Conservation (phyloP, 1,140 invertebrate genomes). For the Achroia grisella region DNA sequence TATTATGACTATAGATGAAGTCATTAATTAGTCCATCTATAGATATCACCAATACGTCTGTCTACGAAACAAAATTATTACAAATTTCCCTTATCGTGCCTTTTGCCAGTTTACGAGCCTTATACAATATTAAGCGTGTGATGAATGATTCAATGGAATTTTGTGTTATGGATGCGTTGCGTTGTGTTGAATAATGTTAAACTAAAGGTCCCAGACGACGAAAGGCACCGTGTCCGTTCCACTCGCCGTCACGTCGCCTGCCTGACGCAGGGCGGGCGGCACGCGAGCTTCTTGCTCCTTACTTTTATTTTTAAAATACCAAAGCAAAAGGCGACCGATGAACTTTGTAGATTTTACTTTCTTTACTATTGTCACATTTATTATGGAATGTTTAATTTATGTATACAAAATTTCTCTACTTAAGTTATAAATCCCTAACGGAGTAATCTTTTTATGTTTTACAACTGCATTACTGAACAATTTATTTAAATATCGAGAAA, state of each 20-base stretch:
- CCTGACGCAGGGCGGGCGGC: slow-evolving; percentile 20
- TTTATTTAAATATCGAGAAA: too few relatives aligned
- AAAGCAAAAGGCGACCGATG: slow-evolving; percentile 27
- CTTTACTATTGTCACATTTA: slow-evolving; percentile 6
- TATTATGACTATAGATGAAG: too few relatives aligned
- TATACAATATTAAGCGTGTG: background rate
- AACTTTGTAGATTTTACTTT: slow-evolving; percentile 40
- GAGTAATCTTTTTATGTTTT: too few relatives aligned
- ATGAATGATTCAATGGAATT: slow-evolving; percentile 2
- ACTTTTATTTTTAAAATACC: slow-evolving; percentile 26
- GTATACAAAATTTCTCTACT: too few relatives aligned
- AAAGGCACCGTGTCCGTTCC: slow-evolving; percentile 18
- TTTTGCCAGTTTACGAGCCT: too few relatives aligned
- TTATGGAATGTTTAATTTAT: slow-evolving; percentile 3
- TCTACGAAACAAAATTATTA: too few relatives aligned
- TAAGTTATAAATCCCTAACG: too few relatives aligned
- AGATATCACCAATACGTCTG: too few relatives aligned
- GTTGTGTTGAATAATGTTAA: slow-evolving; percentile 4
- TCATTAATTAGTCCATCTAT: too few relatives aligned
- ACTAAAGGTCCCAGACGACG: slow-evolving; percentile 15
- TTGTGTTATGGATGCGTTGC: background rate
- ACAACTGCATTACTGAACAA: too few relatives aligned
- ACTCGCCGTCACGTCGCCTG: slow-evolving; percentile 16
- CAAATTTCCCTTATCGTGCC: too few relatives aligned
- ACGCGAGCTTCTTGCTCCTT: slow-evolving; percentile 31